Conservation (phyloP, 2,113 vertebrate species). For the Pomatorhinus ruficollis region DNA sequence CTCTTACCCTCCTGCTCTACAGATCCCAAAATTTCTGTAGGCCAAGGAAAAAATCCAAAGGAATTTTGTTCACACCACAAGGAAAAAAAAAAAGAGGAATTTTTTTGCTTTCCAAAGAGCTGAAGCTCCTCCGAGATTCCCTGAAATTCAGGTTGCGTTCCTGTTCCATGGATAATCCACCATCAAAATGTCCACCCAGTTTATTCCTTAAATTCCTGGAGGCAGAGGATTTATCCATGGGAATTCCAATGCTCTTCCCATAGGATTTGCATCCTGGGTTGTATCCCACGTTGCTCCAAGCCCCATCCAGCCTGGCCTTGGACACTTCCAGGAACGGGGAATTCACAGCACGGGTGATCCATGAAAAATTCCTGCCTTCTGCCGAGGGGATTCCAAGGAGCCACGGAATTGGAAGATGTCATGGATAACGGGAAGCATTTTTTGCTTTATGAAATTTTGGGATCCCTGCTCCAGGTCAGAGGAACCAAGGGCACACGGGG, state of each 20-base stretch:
- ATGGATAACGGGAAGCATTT: fast-evolving
- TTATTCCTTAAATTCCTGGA: background rate
- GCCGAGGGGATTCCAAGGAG: background rate
- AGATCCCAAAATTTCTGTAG: background rate
- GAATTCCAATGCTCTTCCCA: background rate
- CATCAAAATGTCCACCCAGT: background rate
- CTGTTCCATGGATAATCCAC: background rate
- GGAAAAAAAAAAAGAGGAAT: background rate
- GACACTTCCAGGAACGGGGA: background rate
- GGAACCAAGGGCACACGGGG: background rate
- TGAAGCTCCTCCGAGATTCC: background rate
- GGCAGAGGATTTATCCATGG: fast-evolving
- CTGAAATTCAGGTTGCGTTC: background rate
- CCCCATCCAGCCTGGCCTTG: background rate
- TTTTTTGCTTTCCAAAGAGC: background rate
- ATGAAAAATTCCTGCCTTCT: background rate
- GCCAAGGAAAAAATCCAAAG: background rate
- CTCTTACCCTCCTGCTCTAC: background rate
- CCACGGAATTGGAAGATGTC: background rate
- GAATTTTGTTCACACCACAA: background rate
- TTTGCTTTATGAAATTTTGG: background rate
- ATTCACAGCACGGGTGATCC: background rate
- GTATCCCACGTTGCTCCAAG: background rate
- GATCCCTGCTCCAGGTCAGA: background rate
- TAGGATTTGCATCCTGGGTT: background rate